Conservation (phyloP, 2,888 invertebrate species). For the Lepidonotus clava region DNA sequence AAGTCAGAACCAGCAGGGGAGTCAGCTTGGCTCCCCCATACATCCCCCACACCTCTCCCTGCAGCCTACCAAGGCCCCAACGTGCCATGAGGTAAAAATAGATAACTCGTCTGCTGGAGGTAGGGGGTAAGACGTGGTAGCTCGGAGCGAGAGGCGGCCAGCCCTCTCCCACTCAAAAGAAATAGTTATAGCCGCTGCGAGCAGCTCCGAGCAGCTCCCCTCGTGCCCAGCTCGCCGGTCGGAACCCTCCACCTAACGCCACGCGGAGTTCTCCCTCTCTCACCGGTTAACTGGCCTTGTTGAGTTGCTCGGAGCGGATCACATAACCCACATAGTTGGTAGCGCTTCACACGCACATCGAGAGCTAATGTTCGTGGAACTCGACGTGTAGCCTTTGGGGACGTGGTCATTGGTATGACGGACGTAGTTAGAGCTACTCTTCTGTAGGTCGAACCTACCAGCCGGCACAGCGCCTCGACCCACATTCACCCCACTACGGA, state of each 20-base stretch:
- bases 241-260: background rate
- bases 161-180: no score
- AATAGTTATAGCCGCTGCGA: no score
- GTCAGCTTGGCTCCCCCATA: no score
- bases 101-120: slow-evolving; percentile 6
- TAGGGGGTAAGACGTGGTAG: background rate
- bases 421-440: background rate
- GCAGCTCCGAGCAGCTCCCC: background rate
- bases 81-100: slow-evolving; percentile 20
- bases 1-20: no score
- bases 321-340: no score
- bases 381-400: background rate
- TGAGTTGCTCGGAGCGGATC: no score
- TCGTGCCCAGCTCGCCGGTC: background rate
- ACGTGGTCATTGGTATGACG: background rate
- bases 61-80: no score
- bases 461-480: background rate
- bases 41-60: no score
- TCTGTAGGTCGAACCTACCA: background rate
- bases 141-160: no score
- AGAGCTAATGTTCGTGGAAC: no score
- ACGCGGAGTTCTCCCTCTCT: background rate
- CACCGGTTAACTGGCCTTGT: background rate
- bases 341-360: no score
- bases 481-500: background rate